A percentile compares a stretch with the other conserved stretches of the same genome.
Evolutionary conservation across 2,797 vertebrate genomes (phyloP).

Genomic region (Sphenopsis melanotis): DNA sequence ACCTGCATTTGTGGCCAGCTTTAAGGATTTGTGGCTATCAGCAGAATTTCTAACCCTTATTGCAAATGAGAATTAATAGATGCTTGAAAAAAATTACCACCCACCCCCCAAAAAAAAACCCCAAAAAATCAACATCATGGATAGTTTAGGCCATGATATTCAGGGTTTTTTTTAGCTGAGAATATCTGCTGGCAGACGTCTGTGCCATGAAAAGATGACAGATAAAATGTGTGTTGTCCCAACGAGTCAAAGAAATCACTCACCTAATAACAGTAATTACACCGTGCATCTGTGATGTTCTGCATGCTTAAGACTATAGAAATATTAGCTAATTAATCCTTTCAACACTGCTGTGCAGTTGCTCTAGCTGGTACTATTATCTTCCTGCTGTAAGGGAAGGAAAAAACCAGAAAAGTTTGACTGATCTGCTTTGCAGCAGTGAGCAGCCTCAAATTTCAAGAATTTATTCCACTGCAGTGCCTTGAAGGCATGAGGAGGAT

Average conservation of each 20-base stretch:
- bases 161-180: not conserved
- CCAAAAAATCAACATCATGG: not conserved
- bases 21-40: not conserved
- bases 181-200: not conserved
- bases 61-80: not conserved
- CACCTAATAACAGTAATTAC: constrained; percentile 41
- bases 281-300: constrained; percentile 17
- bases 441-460: not conserved
- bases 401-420: not conserved
- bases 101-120: rapidly evolving
- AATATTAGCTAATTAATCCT: constrained; percentile 52
- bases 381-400: not conserved
- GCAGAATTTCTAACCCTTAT: not conserved
- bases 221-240: constrained; percentile 16
- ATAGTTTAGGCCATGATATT: not conserved
- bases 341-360: constrained; percentile 17
- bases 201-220: not conserved
- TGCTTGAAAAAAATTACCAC: not conserved
- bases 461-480: not conserved
- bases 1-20: not conserved
- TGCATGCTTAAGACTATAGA: not conserved
- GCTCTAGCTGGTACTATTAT: not conserved
- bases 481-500: not conserved
- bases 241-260: constrained; percentile 34
- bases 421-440: not conserved